Base-by-base conservation (phyloP, 1,140 invertebrate species). In the Harlomillsia oculata region DNA sequence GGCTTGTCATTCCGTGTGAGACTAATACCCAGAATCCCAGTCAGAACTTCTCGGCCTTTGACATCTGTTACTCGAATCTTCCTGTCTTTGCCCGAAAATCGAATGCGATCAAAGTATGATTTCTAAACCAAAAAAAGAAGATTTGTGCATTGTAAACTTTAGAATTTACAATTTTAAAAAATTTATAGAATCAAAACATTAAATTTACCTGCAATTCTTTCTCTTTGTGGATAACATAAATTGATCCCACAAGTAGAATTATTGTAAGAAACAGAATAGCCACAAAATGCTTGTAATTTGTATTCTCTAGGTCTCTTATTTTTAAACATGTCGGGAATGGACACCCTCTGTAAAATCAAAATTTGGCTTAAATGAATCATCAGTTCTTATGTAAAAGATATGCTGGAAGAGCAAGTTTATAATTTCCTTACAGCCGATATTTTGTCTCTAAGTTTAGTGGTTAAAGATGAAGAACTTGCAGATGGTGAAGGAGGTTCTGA, bases 51-150 rank as follows among this genome's bases (percentile, higher is more conserved):
- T 3, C 77, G 71, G 1, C 84, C 83, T 11, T 80, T 77, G 18
- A 75, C 76, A 65, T 82, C 84, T 59, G 79, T 82, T 14, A 90
- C 78, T 62, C 80, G 78, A 55, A 90, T 77, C n/a, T 81, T 70
- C 53, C 86, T 73, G 64, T 86, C 82, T 5, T 81, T 80, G 59
- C 86, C 82, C 63, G 85, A 87, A 72, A 91, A 89, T 67, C 87
- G 82, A 36, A 89, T 83, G 67, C 80, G 82, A 32, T 87, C 79
- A 68, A 89, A 90, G 70, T 89, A 89, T 1, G 84, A 83, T 66
- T 81, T 78, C 61, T 87, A 81, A 23, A 58, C 49, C 21, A n/a
- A 44, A 37, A 30, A 34, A 25, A 41, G 48, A 25, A 30, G 23
- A 9, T 2, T 14, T n/a, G n/a, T n/a, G n/a, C n/a, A 8, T 34